Base-by-base conservation (phyloP, 2,888 invertebrate genomes). In the Sinohyriopsis cumingii region DNA sequence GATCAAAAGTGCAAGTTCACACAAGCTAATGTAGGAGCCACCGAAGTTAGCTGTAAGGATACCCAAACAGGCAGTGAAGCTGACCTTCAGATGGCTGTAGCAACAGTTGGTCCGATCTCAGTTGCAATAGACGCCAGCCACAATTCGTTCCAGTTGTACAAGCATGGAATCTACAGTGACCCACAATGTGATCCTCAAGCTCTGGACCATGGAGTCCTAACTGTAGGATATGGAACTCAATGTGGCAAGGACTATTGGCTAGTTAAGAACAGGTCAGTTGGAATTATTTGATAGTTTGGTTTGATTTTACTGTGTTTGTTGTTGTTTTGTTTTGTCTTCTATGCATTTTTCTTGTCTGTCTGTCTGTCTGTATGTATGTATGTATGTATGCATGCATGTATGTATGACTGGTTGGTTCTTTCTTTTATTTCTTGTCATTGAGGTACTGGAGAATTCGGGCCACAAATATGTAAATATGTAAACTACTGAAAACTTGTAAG, bases 151-250 rank as follows among this genome's bases (percentile, higher is more conserved):
- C 79, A 78, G 61, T 65, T 78, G 3, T 76, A 76, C 73, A 76
- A 67, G 72, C 73, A 59, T 9, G 64, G 22, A 25, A 93, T 97
- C 71, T 97, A 96, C 91, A 93, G 92, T 88, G 96, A 96, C 80
- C 93, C 94, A 59, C 90, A 93, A 64, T 97, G 97, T 91, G 87
- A 87, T 68, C 93, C 94, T 82, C 96, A 96, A 9, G 90, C 92
- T 73, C 91, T 97, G 61, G 96, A 97, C 91, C 97, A 97, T 86
- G 97, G 95, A 76, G 95, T 96, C 28, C 90, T 96, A 81, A 93
- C 93, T 72, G 95, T 95, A 25, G 96, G 96, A 0, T 96, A 95
- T 90, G 95, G 95, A 81, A 93, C 94, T 6, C 68, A 82, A 15
- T 33, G 24, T 7, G 92, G 91, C 68, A 89, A 92, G 71, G 94